A percentile compares a stretch with the other conserved stretches of the same genome.
These are phyloP conservation scores for Blomia tropicalis DNA, from an alignment of 2,888 invertebrate genomes.

Conservation along the genomic window DNA sequence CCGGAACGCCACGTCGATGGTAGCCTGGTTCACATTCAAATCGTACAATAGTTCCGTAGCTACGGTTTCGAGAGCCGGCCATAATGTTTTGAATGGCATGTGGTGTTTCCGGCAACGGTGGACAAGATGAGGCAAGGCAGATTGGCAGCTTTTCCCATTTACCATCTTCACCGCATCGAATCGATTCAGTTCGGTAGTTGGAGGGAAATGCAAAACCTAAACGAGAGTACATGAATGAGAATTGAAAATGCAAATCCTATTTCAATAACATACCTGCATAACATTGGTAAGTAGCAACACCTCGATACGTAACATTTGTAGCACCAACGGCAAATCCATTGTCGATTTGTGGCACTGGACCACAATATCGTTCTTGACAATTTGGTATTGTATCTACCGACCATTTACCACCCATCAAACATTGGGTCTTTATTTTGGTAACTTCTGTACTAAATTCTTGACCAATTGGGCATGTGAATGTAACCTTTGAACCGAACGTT, in stretches of 20 bases:
- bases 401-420: conserved; percentile 78
- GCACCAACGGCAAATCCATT: conserved; percentile 92
- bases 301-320: conserved; percentile 81
- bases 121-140: conserved; percentile 79
- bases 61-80: conserved; percentile 57
- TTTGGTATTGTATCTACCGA: conserved; percentile 42
- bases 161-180: conserved; percentile 73
- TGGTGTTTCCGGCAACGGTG: conserved; percentile 64
- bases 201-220: conserved; percentile 75
- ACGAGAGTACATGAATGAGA: not conserved
- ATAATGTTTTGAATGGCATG: conserved; percentile 70
- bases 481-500: conserved; percentile 70
- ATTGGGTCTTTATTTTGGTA: conserved; percentile 63
- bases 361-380: conserved; percentile 53
- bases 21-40: conserved; percentile 84
- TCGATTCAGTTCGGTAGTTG: conserved; percentile 66
- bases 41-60: conserved; percentile 79
- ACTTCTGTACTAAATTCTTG: conserved; percentile 85
- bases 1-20: conserved; percentile 62
- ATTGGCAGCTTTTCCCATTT: conserved; percentile 81
- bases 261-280: conserved; percentile 46
- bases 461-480: conserved; percentile 77
- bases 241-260: not conserved
- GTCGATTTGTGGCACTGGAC: conserved; percentile 91
- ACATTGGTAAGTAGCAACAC: conserved; percentile 84